phyloP scores from a whole-genome alignment of 2,888 invertebrate species.

The Colostygia pectinataria region DNA sequence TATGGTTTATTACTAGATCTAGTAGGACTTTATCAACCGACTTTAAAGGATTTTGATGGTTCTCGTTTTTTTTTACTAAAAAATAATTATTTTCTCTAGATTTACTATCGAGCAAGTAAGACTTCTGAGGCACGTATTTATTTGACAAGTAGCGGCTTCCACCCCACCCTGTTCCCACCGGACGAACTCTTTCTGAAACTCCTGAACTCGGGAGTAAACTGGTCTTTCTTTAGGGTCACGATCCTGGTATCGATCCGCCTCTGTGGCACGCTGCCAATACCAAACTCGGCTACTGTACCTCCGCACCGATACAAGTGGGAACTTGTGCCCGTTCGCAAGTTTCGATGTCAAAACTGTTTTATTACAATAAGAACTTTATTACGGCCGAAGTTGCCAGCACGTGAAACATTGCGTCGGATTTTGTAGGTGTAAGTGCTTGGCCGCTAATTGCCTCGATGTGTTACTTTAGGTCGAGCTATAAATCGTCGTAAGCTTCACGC shows the following conservation, averaged over 20 bases:
- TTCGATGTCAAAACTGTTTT: conserved; percentile 54
- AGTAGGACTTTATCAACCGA: too few species aligned
- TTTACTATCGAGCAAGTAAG: too few species aligned
- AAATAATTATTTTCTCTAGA: too few species aligned
- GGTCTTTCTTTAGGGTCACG: conserved; percentile 16
- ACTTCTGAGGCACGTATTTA: too few species aligned
- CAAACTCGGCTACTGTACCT: conserved; percentile 53
- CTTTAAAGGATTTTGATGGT: too few species aligned
- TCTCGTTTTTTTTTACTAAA: too few species aligned
- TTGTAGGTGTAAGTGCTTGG: conserved; percentile 7
- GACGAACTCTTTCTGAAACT: neutral
- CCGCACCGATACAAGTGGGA: conserved; percentile 54
- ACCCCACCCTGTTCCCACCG: too few species aligned
- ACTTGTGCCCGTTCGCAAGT: conserved; percentile 53
- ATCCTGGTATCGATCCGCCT: conserved; percentile 65
- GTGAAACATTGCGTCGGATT: conserved; percentile 24
- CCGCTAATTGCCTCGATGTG: conserved; percentile 15
- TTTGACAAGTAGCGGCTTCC: too few species aligned
- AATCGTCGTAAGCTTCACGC: neutral
- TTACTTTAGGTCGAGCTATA: neutral
- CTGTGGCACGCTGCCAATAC: conserved; percentile 75
- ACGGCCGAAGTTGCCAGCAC: conserved; percentile 21
- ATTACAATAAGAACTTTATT: conserved; percentile 45
- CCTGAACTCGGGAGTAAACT: conserved; percentile 22
- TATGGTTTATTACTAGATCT: too few species aligned